Evolutionary conservation across 2,888 invertebrate species (phyloP), one percentile per base, ranked within the genome.

Genomic region (Monochamus alternatus): DNA sequence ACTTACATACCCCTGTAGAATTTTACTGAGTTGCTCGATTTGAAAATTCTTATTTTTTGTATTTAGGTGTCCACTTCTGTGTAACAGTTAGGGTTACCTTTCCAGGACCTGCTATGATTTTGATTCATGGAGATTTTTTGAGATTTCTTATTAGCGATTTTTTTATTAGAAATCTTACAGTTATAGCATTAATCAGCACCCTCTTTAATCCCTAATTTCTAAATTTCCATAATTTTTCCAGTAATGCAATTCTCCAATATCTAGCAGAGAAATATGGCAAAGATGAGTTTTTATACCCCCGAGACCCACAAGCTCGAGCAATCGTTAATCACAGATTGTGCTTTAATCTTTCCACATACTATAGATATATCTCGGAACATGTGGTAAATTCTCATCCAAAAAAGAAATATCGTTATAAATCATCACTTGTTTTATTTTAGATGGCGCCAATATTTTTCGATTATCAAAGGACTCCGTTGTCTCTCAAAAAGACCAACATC

Each of bases 361-460:
- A 95, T 87, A 91, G 92, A 43, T 92, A 92, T 81, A 93, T 95
- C 83, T 91, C 91, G 3, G 91, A 92, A 62, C 92, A 94, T 83
- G 91, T 91, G 79, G 94, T 94, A 89, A 89, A 92, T 88, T 77
- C 69, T 30, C 30, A 58, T 8, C 5, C 47, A 10, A 47, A 47
- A 22, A 22, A 22, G 22, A 22, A 22, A 22, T 22, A 38, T 47
- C 10, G 8, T 47, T 47, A 12, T 10, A 2, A 47, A 47, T 47
- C 47, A 47, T 47, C 3, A 0, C 10, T 9, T 3, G 9, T 65
- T 65, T 22, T 2, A 22, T 81, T 79, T 65, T 86, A 94, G 94
- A 90, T 95, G 92, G 93, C 93, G 0, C 95, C 95, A 30, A 94
- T 95, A 84, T 95, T 94, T 87, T 95, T 93, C 81, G 94, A 93